Evolutionary conservation across 2,113 vertebrate genomes (phyloP).

Genomic region (Smithornis capensis): DNA sequence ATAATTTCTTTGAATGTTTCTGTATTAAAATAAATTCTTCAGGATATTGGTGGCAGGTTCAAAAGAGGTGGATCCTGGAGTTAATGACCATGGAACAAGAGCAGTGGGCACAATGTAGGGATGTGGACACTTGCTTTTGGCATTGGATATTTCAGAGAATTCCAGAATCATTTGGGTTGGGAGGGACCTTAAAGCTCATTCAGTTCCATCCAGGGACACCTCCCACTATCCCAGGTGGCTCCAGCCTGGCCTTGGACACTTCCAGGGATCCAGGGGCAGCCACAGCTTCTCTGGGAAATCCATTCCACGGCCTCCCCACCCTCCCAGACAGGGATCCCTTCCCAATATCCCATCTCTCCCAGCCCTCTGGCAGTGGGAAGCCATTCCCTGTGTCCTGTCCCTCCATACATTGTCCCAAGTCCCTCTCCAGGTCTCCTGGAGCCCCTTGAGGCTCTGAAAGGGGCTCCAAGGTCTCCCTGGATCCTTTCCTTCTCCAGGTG

Average conservation of each 20-base stretch:
- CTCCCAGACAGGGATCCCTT: accelerated
- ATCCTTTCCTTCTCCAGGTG: background rate
- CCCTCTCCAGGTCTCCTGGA: background rate
- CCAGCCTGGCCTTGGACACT: background rate
- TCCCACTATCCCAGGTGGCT: background rate
- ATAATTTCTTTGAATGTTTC: background rate
- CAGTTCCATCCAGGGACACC: background rate
- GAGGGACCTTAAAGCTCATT: background rate
- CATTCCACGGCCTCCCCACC: background rate
- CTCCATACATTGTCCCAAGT: background rate
- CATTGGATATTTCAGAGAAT: background rate
- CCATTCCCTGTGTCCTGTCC: background rate
- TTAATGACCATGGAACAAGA: accelerated
- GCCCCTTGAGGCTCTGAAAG: background rate
- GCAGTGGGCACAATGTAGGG: background rate
- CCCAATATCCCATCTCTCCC: background rate
- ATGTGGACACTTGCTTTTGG: background rate
- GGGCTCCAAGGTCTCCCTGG: background rate
- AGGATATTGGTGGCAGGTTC: background rate
- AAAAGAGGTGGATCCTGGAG: background rate
- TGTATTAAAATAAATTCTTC: background rate
- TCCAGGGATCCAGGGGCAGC: background rate
- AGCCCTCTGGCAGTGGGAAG: background rate
- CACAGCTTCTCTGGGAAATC: background rate
- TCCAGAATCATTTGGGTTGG: background rate